These are phyloP conservation scores for Antigone vipio DNA, from an alignment of 2,113 vertebrate species.

Conservation along the genomic window DNA sequence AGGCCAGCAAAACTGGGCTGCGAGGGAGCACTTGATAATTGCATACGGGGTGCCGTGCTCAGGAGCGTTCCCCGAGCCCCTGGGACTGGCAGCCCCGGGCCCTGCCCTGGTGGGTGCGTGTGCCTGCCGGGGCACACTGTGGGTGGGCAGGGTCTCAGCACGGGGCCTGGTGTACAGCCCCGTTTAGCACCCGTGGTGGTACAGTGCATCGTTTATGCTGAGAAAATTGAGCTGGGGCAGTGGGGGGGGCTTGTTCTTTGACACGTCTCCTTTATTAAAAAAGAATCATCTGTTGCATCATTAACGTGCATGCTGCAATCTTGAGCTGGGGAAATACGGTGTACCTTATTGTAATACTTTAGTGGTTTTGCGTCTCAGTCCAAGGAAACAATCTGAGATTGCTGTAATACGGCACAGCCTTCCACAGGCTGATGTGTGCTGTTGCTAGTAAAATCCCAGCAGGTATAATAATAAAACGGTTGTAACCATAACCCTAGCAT, in stretches of 20 bases:
- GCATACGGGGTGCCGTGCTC: fast-evolving
- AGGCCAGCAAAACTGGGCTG: fast-evolving
- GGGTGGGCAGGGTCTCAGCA: no score
- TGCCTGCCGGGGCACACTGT: fast-evolving
- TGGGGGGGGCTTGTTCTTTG: neutral
- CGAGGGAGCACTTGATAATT: fast-evolving
- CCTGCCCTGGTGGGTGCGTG: fast-evolving
- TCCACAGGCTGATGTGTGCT: neutral
- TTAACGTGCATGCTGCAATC: neutral
- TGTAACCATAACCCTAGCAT: neutral
- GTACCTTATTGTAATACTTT: neutral
- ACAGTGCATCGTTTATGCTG: fast-evolving
- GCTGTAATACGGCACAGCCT: neutral
- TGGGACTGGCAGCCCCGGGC: fast-evolving
- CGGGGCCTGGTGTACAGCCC: fast-evolving
- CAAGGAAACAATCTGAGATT: neutral
- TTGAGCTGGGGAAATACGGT: neutral
- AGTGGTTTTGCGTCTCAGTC: neutral
- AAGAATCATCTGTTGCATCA: neutral
- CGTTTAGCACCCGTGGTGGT: fast-evolving
- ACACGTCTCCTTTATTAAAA: fast-evolving
- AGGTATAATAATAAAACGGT: neutral
- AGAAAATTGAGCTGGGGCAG: neutral
- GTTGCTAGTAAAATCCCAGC: neutral
- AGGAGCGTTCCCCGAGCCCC: fast-evolving